Evolutionary conservation across 1,140 invertebrate species (phyloP), one percentile per base, ranked within the genome.

Genomic region (Ditylenchus dipsaci): DNA sequence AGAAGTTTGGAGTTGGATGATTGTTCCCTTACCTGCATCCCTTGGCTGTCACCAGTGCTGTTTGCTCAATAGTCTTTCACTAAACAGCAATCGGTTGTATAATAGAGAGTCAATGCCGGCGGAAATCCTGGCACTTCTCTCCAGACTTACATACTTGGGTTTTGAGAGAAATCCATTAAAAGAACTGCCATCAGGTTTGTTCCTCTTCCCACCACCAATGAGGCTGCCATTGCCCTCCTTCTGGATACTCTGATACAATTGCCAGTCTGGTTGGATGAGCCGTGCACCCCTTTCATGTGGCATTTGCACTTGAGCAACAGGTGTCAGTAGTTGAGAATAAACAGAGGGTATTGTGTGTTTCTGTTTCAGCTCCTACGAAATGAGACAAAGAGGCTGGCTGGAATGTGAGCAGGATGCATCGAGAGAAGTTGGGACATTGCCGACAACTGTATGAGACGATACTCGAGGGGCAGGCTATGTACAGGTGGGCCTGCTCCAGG

Each of bases 41-140:
- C 19, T 30, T 74, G 69, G 74, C 72, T 1, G 63, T 74, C n/a
- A 77, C 72, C 72, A 74, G 45, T 73, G 67, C 27, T 74, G 72
- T 57, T 42, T 69, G 17, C 21, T 73, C 56, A 69, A 69, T 38
- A 74, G 68, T 47, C 59, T 74, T 15, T 77, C 70, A 0, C 19
- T 74, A 56, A 65, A 59, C 38, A 66, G 56, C 26, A 74, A 74
- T 38, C 69, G 72, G 11, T 73, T 74, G 15, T 65, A 76, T 45
- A 59, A 27, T 0, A 57, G 71, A 0, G 38, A 73, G 15, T 72
- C 74, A 27, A 66, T 74, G 75, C 58, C 72, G 3, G n/a, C 75
- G 8, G 73, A 76, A 38, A 29, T 74, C 30, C 30, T 74, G 53
- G 72, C 75, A 1, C 53, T 73, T 11, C 21, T 74, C 9, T 65